Base-by-base conservation (phyloP, 2,113 vertebrate genomes). In the Fukomys damarensis region DNA sequence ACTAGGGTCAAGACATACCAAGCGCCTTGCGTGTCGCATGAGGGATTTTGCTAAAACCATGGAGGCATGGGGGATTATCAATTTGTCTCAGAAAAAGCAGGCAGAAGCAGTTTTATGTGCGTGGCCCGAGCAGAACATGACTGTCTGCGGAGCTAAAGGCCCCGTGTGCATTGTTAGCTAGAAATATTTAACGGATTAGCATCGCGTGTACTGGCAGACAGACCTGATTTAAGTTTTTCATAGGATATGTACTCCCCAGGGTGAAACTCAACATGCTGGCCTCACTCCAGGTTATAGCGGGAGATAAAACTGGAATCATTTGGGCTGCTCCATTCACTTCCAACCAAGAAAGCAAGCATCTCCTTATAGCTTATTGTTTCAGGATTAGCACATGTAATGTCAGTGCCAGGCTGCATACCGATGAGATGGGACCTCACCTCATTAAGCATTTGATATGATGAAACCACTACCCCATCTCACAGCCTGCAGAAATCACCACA, bases 111-210 rank as follows among this genome's bases (percentile, higher is more conserved):
- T 46, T 49, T 3, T 49, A 86, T 95, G 89, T 98, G 87, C 87
- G 95, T 56, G 93, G 90, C 95, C 93, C 95, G 74, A 70, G 72
- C 5, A 94, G 94, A 82, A 82, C 63, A 85, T 3, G 58, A 82
- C 65, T 84, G 93, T 76, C 66, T 94, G 83, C 61, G 89, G 89
- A 95, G 95, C 93, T 84, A 74, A 93, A 46, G 84, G 84, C 89
- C 87, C 93, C 49, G 3, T 0, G 2, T 43, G 96, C 54, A 56
- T 93, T 86, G 63, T 94, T 70, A 98, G 92, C 84, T 24, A 84
- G 43, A 88, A 97, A 82, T 84, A 98, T 65, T 98, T 92, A 98
- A 97, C 2, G 92, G 97, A 96, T 97, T 81, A 96, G 86, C 86
- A 46, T 76, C 0, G 3, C 0, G 16, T 32, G 38, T 17, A 52